These are phyloP conservation scores for Oxyteleia sp. DNA, from an alignment of 2,888 invertebrate genomes.

Conservation along the genomic window DNA sequence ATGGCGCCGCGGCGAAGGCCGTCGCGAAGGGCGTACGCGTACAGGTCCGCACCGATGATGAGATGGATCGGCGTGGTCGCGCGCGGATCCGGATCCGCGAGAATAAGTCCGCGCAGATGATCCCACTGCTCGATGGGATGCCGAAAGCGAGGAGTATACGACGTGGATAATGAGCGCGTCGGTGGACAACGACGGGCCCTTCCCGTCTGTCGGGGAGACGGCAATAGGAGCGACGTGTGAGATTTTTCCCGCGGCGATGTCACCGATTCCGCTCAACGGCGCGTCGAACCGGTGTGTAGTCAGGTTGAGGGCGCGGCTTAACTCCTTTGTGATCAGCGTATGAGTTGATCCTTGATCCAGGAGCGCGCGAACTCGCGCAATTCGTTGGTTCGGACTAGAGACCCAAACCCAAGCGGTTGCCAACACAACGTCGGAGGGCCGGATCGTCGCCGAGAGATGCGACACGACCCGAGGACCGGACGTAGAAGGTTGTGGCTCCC, in stretches of 20 bases:
- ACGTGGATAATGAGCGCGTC: neutral
- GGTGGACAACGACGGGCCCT: too few species aligned
- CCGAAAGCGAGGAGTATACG: neutral
- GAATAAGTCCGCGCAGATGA: neutral
- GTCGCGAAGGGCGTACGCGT: neutral
- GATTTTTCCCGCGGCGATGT: neutral
- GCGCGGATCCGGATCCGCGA: neutral
- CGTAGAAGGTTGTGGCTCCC: too few species aligned
- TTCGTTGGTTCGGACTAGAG: neutral
- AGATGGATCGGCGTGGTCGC: neutral
- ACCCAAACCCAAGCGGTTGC: neutral
- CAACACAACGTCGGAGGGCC: neutral
- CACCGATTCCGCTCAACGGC: neutral
- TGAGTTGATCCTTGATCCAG: neutral
- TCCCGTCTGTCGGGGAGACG: too few species aligned
- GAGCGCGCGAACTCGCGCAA: neutral
- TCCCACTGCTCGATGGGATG: neutral
- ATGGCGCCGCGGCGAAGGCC: neutral
- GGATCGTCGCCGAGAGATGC: neutral
- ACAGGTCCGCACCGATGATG: neutral
- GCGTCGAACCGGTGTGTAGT: neutral
- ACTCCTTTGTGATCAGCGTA: neutral
- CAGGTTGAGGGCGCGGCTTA: neutral
- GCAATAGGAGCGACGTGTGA: neutral
- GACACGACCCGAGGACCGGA: neutral